Evolutionary conservation across 2,113 vertebrate species (phyloP).

Genomic region (Charina bottae): DNA sequence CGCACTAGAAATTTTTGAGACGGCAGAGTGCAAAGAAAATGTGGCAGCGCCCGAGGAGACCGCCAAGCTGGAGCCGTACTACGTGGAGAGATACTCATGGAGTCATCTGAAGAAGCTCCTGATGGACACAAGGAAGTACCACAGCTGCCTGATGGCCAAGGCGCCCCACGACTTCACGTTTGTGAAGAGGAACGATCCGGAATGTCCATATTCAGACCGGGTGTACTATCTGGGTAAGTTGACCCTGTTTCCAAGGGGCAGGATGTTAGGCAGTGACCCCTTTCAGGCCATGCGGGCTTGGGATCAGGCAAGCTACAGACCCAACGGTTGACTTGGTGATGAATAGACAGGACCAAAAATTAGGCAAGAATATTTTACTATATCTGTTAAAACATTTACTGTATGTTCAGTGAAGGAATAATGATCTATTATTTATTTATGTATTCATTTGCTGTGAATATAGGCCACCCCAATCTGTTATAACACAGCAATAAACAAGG

Average conservation of each 20-base stretch:
- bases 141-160: conserved; percentile 84
- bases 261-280: neutral
- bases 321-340: neutral
- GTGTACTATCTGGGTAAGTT: conserved; percentile 84
- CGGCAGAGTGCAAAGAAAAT: conserved; percentile 66
- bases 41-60: conserved; percentile 66
- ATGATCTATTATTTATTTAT: neutral
- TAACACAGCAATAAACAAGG: neutral
- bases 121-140: conserved; percentile 80
- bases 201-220: conserved; percentile 79
- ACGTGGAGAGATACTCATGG: conserved; percentile 82
- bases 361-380: neutral
- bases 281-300: neutral
- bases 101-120: conserved; percentile 83
- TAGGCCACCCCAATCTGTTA: neutral
- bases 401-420: neutral
- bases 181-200: conserved; percentile 80
- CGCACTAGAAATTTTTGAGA: conserved; percentile 81
- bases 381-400: neutral
- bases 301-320: neutral
- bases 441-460: neutral
- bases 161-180: conserved; percentile 82
- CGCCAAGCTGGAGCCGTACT: conserved; percentile 77
- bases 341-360: neutral
- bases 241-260: accelerated